Percentiles rank a stretch among this genome's conserved stretches.
phyloP scores from a whole-genome alignment of 2,113 vertebrate genomes.

The Microcebus tavaratra region DNA sequence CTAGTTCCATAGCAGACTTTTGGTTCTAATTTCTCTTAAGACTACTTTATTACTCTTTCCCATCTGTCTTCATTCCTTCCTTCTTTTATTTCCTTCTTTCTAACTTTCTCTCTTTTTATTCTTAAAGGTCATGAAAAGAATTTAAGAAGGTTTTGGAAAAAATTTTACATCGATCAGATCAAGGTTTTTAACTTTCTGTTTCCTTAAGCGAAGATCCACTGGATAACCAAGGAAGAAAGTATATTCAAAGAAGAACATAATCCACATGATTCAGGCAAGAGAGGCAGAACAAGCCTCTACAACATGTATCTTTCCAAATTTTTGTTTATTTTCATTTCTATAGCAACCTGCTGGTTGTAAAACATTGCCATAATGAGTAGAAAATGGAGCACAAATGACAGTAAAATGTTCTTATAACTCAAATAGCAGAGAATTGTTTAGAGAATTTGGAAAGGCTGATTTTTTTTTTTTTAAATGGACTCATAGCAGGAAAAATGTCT shows the following conservation, averaged over 20 bases:
- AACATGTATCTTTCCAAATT: constrained; percentile 50
- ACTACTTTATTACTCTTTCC: background rate
- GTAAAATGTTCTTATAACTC: constrained; percentile 58
- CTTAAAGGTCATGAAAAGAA: background rate
- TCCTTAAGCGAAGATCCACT: background rate
- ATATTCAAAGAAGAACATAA: background rate
- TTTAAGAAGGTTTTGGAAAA: background rate
- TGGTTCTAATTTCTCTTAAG: background rate
- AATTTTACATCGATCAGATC: background rate
- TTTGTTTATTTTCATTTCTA: constrained; percentile 69
- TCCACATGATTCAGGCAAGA: background rate
- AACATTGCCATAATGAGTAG: constrained; percentile 48
- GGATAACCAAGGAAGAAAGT: background rate
- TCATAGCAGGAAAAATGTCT: constrained; percentile 40
- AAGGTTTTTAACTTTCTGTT: background rate
- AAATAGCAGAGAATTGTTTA: constrained; percentile 59
- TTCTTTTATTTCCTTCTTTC: background rate
- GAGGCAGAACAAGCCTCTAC: background rate
- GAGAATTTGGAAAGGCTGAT: constrained; percentile 9
- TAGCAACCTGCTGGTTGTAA: constrained; percentile 60
- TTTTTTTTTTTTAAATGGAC: background rate
- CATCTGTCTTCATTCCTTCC: background rate
- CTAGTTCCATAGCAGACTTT: background rate
- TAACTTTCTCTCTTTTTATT: background rate
- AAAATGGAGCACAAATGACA: constrained; percentile 64